A percentile compares a stretch with the other conserved stretches of the same genome.
phyloP scores from a whole-genome alignment of 2,113 vertebrate species.

The Neotoma lepida region DNA sequence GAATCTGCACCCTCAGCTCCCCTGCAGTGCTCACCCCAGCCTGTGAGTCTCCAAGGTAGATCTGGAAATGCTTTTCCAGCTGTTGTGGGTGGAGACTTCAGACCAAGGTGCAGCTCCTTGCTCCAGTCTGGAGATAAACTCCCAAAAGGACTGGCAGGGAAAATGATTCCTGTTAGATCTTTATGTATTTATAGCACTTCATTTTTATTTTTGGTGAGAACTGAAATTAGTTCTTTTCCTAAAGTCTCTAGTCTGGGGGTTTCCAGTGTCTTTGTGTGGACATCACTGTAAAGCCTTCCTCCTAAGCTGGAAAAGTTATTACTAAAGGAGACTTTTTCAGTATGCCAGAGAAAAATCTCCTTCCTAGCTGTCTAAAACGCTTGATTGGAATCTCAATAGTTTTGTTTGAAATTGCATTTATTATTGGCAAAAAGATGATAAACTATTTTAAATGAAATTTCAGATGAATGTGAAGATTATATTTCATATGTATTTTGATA shows the following conservation, averaged over 20 bases:
- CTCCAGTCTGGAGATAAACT: constrained; percentile 42
- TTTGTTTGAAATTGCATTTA: constrained; percentile 53
- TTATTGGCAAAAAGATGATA: constrained; percentile 44
- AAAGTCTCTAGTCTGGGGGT: constrained; percentile 1
- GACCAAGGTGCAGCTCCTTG: constrained; percentile 25
- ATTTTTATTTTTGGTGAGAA: constrained; percentile 48
- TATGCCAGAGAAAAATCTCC: neutral
- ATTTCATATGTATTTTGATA: neutral
- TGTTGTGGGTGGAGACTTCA: neutral
- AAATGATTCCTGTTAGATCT: neutral
- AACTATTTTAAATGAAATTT: constrained; percentile 61
- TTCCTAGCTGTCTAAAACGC: constrained; percentile 45
- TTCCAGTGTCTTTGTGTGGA: neutral
- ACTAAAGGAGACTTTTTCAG: constrained; percentile 25
- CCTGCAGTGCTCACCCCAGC: constrained; percentile 11
- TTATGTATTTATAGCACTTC: constrained; percentile 12
- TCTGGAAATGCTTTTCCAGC: constrained; percentile 44
- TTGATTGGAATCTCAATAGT: constrained; percentile 59
- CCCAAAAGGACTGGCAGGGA: neutral
- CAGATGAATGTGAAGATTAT: constrained; percentile 27
- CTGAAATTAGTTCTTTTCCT: constrained; percentile 40
- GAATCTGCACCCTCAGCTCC: neutral
- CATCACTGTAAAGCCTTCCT: constrained; percentile 45
- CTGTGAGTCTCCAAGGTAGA: neutral
- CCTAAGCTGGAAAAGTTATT: constrained; percentile 41